Conservation (phyloP, 1,140 invertebrate genomes). For the Fopius arisanus region DNA sequence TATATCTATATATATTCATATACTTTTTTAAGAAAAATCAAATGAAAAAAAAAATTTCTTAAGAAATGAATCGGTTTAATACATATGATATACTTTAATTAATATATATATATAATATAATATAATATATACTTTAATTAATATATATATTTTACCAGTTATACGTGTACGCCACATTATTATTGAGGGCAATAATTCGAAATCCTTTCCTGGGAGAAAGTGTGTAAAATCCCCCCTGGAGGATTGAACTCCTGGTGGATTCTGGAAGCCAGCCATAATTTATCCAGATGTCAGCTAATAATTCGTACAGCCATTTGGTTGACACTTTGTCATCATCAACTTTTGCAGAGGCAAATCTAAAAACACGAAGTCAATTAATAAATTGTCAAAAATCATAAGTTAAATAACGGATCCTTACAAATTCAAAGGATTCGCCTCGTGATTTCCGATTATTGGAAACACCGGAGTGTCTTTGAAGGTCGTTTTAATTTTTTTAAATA, state of each 20-base stretch:
- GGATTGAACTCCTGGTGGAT: slow-evolving; percentile 69
- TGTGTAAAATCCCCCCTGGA: slow-evolving; percentile 77
- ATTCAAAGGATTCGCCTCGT: slow-evolving; percentile 88
- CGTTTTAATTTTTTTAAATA: slow-evolving; percentile 68
- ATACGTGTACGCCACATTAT: slow-evolving; percentile 75
- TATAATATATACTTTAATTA: neutral
- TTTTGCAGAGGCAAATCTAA: slow-evolving; percentile 66
- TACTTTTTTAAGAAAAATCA: too few relatives aligned
- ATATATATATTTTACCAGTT: slow-evolving; percentile 71
- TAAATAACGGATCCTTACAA: slow-evolving; percentile 66
- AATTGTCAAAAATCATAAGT: neutral
- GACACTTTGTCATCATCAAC: slow-evolving; percentile 64
- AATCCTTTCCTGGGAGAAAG: slow-evolving; percentile 70
- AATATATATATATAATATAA: neutral
- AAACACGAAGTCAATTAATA: slow-evolving; percentile 9
- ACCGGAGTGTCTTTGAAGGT: slow-evolving; percentile 73
- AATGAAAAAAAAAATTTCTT: too few relatives aligned
- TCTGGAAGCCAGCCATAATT: slow-evolving; percentile 69
- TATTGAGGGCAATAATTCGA: slow-evolving; percentile 78
- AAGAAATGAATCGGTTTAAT: too few relatives aligned
- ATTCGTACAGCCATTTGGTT: slow-evolving; percentile 77
- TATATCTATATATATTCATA: neutral
- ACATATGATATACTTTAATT: too few relatives aligned
- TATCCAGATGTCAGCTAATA: slow-evolving; percentile 72
- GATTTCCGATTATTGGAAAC: slow-evolving; percentile 84